Base-by-base conservation (phyloP, 2,888 invertebrate genomes). In the Tetragonula carbonaria region DNA sequence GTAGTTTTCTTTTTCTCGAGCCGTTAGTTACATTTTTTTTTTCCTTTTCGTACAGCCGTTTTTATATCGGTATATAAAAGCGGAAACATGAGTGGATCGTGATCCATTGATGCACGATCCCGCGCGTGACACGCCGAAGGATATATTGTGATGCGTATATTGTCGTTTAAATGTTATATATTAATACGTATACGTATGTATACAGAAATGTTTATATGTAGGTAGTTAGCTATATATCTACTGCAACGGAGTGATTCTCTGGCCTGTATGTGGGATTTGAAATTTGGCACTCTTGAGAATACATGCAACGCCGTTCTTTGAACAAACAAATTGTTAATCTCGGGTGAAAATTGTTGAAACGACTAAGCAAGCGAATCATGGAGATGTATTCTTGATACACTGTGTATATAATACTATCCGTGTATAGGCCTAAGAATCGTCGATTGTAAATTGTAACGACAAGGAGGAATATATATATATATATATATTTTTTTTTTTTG, bases 61-160 rank as follows among this genome's bases (percentile, higher is more conserved):
- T 91, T 92, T 90, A 86, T 90, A 86, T 89, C 88, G 85, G 76
- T 79, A 86, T 79, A 86, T 88, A 88, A 90, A 89, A 89, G 87
- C 86, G 89, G 85, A 38, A 18, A 33, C 72, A 67, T 45, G n/a
- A 13, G 67, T 55, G 67, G 65, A 80, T 75, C 55, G 57, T 38
- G 71, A 76, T 66, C 23, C 65, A 67, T 75, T n/a, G 68, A 14
- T 70, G 38, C 51, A 73, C 82, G 71, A 63, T 72, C 65, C 14
- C 51, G 53, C 57, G 53, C 57, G 45, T 33, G 59, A 76, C 55
- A 75, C 76, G 75, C 71, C 73, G 77, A 82, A 74, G 33, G 75
- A 80, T 85, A 84, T 80, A 88, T 88, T 86, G 87, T 85, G 87
- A 90, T 86, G 88, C 81, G 78, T 87, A 87, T 84, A 88, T 86